Evolutionary conservation across 2,113 vertebrate genomes (phyloP).

Genomic region (Miniopterus natalensis): DNA sequence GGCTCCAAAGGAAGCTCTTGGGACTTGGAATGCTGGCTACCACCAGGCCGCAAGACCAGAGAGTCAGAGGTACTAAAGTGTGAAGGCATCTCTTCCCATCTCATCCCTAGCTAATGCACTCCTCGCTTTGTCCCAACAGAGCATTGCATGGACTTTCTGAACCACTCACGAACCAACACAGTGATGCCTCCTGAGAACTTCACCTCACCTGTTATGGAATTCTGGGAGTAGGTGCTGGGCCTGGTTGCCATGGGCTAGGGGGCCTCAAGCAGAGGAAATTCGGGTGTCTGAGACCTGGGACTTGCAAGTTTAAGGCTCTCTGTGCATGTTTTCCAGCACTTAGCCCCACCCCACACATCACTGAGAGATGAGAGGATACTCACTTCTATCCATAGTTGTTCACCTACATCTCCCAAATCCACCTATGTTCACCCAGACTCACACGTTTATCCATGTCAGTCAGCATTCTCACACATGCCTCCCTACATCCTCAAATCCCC

Average conservation of each 20-base stretch:
- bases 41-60: neutral
- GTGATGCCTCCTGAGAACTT: constrained; percentile 83
- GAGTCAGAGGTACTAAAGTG: neutral
- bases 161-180: constrained; percentile 82
- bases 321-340: neutral
- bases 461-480: neutral
- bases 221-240: constrained; percentile 94
- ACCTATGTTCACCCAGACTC: neutral
- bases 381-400: neutral
- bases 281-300: neutral
- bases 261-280: neutral
- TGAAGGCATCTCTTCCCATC: neutral
- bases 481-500: no score
- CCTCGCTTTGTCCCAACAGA: constrained; percentile 84
- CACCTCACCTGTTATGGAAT: constrained; percentile 94
- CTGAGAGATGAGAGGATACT: neutral
- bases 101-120: neutral
- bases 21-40: neutral
- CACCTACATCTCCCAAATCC: neutral
- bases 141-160: constrained; percentile 89
- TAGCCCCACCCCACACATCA: neutral
- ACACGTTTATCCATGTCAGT: neutral
- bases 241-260: neutral
- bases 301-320: neutral
- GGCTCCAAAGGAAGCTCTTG: neutral